These are phyloP conservation scores for Phytoseiulus persimilis DNA, from an alignment of 2,888 invertebrate species.

Conservation along the genomic window DNA sequence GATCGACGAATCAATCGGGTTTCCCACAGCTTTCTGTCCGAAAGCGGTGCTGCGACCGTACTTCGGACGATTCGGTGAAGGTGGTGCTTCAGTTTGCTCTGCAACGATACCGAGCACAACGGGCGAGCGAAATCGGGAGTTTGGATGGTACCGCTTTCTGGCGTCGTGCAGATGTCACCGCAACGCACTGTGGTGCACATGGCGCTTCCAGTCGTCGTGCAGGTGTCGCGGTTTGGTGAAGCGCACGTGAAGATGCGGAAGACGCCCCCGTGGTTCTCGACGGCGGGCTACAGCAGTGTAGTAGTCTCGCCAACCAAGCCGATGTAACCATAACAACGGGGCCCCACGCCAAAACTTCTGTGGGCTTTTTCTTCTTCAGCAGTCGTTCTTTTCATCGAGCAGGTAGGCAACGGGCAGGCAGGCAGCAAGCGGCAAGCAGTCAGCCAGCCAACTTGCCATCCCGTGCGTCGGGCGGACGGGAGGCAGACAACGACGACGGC, in stretches of 20 bases:
- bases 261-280: background rate
- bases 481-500: background rate
- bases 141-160: too few relatives aligned
- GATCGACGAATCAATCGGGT: background rate
- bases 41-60: background rate
- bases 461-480: background rate
- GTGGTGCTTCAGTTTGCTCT: too few relatives aligned
- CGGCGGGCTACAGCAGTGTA: background rate
- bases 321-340: background rate
- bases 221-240: background rate
- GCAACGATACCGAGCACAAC: too few relatives aligned
- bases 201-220: background rate
- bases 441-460: background rate
- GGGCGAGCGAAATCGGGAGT: too few relatives aligned
- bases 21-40: background rate
- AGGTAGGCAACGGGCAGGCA: background rate
- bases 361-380: conserved; percentile 5
- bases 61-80: background rate
- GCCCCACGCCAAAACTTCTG: conserved; percentile 5
- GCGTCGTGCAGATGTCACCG: background rate
- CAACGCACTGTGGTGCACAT: background rate
- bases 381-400: background rate
- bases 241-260: background rate
- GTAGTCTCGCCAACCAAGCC: background rate
- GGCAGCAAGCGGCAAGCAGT: background rate